Base-by-base conservation (phyloP, 1,140 invertebrate species). In the Ctenoplectra terminalis region DNA sequence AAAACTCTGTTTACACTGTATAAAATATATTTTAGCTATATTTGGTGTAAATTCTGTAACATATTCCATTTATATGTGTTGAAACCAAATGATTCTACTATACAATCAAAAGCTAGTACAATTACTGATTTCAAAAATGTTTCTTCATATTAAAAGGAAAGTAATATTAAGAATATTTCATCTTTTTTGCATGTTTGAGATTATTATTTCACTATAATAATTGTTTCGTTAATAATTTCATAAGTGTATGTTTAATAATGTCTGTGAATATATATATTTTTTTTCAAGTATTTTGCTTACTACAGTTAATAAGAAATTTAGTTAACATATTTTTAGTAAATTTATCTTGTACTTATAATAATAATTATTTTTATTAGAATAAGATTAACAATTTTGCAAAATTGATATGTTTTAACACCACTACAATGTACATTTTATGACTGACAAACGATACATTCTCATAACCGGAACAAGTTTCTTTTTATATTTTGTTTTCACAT, bases 111-210 rank as follows among this genome's bases (percentile, higher is more conserved):
- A 29, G 37, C 11, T 50, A 37, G 26, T 26, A 46, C 4, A n/a
- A 48, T 50, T 34, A 50, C 3, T 26, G 23, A 37, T 34, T 82
- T 34, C 17, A n/a, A 66, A 66, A 46, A 43, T 70, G 31, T 70
- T 82, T 52, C 61, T 77, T 78, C n/a, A 64, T 64, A 82, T 77
- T 77, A 40, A 78, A 83, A 37, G n/a, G 50, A 67, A 67, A 31
- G 23, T 34, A 23, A 34, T 13, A 23, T 61, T 70, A 73, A 83
- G 40, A 54, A 26, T 56, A 37, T 67, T 48, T 82, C 43, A 40
- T 26, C 5, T 6, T 63, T 76, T 69, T 74, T 74, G 50, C 20
- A 50, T 72, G 34, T 83, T 79, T 37, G 8, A 83, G 34, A 46
- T n/a, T n/a, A n/a, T n/a, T n/a, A n/a, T n/a, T n/a, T 74, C 37